These are phyloP conservation scores for Triplophysa dalaica DNA, from an alignment of 2,113 vertebrate species.

Conservation along the genomic window DNA sequence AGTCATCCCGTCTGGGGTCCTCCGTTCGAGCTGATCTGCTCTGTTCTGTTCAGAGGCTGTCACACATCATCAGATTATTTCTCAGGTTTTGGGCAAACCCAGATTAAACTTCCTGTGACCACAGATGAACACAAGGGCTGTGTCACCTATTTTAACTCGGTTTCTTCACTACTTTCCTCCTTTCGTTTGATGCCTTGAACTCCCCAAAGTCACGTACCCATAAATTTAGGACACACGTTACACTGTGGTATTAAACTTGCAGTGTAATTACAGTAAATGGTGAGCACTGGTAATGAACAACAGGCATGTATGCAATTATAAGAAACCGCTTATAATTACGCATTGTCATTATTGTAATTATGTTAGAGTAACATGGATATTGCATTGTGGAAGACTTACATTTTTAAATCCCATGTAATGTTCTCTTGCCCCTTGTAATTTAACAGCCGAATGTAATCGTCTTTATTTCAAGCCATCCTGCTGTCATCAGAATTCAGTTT, in stretches of 20 bases:
- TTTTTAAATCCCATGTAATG: background rate
- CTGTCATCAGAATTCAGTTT: background rate
- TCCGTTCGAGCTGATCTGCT: background rate
- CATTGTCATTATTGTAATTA: background rate
- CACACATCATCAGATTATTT: conserved; percentile 13
- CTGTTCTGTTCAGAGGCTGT: background rate
- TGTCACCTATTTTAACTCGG: background rate
- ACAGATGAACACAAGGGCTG: conserved; percentile 1
- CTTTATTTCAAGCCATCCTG: background rate
- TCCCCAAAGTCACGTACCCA: background rate
- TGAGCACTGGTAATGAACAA: background rate
- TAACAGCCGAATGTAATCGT: background rate
- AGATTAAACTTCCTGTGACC: conserved; percentile 73
- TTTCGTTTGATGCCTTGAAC: too few species aligned
- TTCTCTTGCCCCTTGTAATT: background rate
- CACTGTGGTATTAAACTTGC: background rate
- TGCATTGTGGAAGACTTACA: background rate
- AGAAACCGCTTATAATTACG: background rate
- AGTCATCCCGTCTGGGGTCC: conserved; percentile 5
- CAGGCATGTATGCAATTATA: conserved; percentile 1
- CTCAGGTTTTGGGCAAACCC: conserved; percentile 53
- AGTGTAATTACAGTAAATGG: background rate
- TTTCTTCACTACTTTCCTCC: background rate
- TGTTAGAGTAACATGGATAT: background rate
- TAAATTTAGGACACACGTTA: background rate